Base-by-base conservation (phyloP, 2,113 vertebrate species). In the Carlito syrichta region DNA sequence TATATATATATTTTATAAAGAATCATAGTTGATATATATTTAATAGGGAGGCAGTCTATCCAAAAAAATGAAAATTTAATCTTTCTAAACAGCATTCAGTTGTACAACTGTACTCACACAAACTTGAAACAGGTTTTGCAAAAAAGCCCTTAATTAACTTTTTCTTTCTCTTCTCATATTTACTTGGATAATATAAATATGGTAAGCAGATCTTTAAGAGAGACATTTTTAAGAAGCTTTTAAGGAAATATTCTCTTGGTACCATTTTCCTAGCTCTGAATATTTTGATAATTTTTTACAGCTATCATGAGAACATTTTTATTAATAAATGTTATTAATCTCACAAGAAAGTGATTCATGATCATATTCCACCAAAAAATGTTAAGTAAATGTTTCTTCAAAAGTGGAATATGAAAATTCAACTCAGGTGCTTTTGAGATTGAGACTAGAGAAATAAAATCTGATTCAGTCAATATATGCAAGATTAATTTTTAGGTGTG, bases 361-460 rank as follows among this genome's bases (percentile, higher is more conserved):
- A 45, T 71, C 52, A 58, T 56, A 81, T 92, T 81, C 76, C 43
- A 22, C n/a, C 13, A 40, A 27, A 25, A 78, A 73, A 81, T 45
- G 25, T 58, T 23, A 23, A 27, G 5, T 25, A 77, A 27, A 78
- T 68, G 20, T 48, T 17, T 79, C 85, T 4, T 35, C 56, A 89
- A 32, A 45, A 88, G 27, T 45, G 3, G 91, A 76, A 52, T 45
- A 73, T 56, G 76, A 76, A 94, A 85, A 83, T 52, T 73, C 25
- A 94, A 45, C 5, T 93, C 27, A 62, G 3, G 0, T 60, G 17
- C 14, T 83, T 96, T 94, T 58, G 52, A 95, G 88, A 81, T 83
- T n/a, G 16, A 94, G 30, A 62, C 56, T 50, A 71, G 69, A 78
- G 58, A 81, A 94, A 90, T 95, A 84, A 73, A 94, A 84, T 94